phyloP scores from a whole-genome alignment of 1,140 invertebrate genomes.

The Ips nitidus region DNA sequence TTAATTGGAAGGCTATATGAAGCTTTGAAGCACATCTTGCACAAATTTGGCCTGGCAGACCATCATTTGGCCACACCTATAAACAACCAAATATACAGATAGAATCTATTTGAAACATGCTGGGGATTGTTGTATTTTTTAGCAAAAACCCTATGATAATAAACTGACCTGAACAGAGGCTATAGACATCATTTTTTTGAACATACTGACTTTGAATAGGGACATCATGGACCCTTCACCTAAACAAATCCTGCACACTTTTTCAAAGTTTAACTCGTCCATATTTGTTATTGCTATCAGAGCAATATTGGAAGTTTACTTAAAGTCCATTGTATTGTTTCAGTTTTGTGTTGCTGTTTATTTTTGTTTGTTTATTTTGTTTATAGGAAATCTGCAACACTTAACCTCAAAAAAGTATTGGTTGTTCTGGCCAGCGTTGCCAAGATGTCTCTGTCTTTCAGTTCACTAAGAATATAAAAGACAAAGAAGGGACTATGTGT shows the following conservation, averaged over 20 bases:
- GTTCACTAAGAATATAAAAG: too few species aligned
- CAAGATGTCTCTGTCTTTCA: too few species aligned
- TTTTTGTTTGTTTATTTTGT: too few species aligned
- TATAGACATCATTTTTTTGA: conserved; percentile 54
- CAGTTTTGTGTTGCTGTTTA: too few species aligned
- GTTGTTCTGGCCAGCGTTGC: too few species aligned
- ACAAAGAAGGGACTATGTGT: too few species aligned
- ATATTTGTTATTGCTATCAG: not conserved
- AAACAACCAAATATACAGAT: conserved; percentile 5
- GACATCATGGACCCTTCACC: conserved; percentile 50
- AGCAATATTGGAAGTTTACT: too few species aligned
- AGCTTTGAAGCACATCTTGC: conserved; percentile 53
- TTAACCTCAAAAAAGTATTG: too few species aligned
- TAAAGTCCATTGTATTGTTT: too few species aligned
- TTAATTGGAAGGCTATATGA: conserved; percentile 54
- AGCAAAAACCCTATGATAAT: not conserved
- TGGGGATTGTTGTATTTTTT: not conserved
- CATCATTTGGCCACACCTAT: conserved; percentile 55
- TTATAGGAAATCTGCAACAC: too few species aligned
- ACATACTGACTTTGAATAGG: conserved; percentile 53
- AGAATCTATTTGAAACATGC: not conserved
- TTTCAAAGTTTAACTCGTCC: conserved; percentile 48
- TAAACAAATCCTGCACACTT: conserved; percentile 53
- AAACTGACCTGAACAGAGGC: conserved; percentile 51
- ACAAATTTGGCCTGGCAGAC: conserved; percentile 53